Percentiles rank a stretch among this genome's conserved stretches.
These are phyloP conservation scores for Anabacerthia variegaticeps DNA, from an alignment of 2,797 vertebrate genomes.

Conservation along the genomic window DNA sequence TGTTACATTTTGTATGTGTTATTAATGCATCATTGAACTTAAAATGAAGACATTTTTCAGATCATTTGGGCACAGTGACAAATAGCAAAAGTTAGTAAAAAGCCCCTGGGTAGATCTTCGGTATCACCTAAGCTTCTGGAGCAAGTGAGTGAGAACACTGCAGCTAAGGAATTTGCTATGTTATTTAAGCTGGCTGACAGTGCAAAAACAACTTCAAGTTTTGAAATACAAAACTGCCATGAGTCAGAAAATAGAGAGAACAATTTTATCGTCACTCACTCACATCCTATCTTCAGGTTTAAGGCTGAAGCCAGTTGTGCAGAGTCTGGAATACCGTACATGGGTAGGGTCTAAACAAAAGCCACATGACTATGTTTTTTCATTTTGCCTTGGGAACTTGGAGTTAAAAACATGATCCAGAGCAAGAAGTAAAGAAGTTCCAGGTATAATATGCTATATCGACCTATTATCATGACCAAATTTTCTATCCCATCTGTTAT, in stretches of 20 bases:
- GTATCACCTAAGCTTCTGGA: neutral
- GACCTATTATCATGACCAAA: neutral
- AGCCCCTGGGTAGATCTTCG: neutral
- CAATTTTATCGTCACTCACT: neutral
- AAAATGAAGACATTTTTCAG: neutral
- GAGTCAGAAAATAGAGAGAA: neutral
- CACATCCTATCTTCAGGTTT: neutral
- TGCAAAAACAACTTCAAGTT: neutral
- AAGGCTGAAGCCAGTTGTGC: neutral
- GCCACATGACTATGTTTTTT: neutral
- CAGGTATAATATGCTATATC: neutral
- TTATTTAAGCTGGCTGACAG: neutral
- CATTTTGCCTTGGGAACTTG: neutral
- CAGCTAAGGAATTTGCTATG: neutral
- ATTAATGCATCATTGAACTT: neutral
- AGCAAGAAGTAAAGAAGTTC: neutral
- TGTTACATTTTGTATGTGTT: neutral
- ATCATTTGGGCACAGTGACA: neutral
- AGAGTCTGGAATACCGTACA: neutral
- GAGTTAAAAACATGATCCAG: neutral
- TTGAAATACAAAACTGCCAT: neutral
- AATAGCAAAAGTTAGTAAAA: neutral
- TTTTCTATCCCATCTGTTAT: neutral
- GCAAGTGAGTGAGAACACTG: neutral
- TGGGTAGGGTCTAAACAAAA: neutral